Evolutionary conservation across 2,888 invertebrate species (phyloP), one percentile per base, ranked within the genome.

Genomic region (Microctonus hyperodae): DNA sequence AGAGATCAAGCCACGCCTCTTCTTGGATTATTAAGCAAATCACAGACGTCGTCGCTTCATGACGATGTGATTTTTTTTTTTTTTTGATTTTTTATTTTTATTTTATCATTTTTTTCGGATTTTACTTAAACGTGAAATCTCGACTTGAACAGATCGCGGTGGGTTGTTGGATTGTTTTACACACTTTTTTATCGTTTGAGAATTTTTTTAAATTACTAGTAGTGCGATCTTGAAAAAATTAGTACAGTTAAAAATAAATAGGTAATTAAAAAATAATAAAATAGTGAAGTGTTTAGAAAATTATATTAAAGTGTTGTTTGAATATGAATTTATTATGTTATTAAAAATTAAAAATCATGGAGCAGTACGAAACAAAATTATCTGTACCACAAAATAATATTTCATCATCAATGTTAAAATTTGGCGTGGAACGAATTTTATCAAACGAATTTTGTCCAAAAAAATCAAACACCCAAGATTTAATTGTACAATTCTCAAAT

Each of bases 401-500:
- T 35, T 51, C 59, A 20, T 68, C 70, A 0, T 58, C 67, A 9
- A 56, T 59, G 1, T 71, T 83, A 3, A 91, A 91, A 85, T 92
- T 92, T 78, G 91, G 92, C 76, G 89, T 92, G 70, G 91, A 92
- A 76, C 87, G 90, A 77, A 89, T 92, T 73, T 80, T 92, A 65
- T 88, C 90, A 13, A 86, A 84, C 65, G 87, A 87, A 28, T 76
- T 77, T 40, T 73, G 69, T 6, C 62, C 79, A 11, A 75, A 64
- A 53, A 76, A 74, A 65, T 56, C 70, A 62, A 74, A 78, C 77
- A 55, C 74, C 0, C 40, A 53, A n/a, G 23, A 53, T 22, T 23
- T 55, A 1, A 40, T 35, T 31, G 35, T 57, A 20, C 28, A 66
- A 23, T 53, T 55, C 6, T 35, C 40, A 11, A 31, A 22, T 28